Evolutionary conservation across 1,140 invertebrate species (phyloP), one percentile per base, ranked within the genome.

Genomic region (Euura saliciscinereae): DNA sequence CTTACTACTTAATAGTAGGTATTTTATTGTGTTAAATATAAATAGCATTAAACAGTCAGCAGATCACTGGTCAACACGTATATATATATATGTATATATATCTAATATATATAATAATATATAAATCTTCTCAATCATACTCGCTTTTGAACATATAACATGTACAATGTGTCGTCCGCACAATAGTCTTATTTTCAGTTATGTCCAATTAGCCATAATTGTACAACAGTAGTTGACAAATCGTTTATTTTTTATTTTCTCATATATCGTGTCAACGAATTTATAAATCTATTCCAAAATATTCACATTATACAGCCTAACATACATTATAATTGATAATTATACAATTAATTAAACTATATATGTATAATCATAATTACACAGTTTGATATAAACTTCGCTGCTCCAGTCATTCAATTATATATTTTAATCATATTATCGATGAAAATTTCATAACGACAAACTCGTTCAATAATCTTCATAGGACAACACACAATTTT

Each of bases 271-370:
- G 44, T 28, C 79, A 86, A 86, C 84, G 74, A 74, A 81, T 85
- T 85, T 81, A 83, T 86, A 86, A 84, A 85, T 75, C 80, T 86
- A 85, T 85, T 84, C 84, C 82, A 85, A 83, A 86, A 84, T 85
- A 83, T 83, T 84, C 82, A 85, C 82, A 85, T 59, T 11, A 11
- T 59, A 78, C 83, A 70, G 79, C 82, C 84, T 86, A 86, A 85
- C 83, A 72, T 83, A 83, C 80, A 85, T 78, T 80, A 78, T 82
- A 77, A 85, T 80, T 81, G 78, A 28, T 28, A 28, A 28, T 28
- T 28, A 28, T 28, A 28, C 28, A 28, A 28, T 28, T 28, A 28
- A 28, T 28, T 28, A 28, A 1, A 28, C 28, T 28, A 28, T 28
- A 1, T 28, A 28, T 28, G 28, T 28, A 28, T 28, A 28, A 28